These are phyloP conservation scores for Pangasianodon gigas DNA, from an alignment of 2,113 vertebrate genomes.

Conservation along the genomic window DNA sequence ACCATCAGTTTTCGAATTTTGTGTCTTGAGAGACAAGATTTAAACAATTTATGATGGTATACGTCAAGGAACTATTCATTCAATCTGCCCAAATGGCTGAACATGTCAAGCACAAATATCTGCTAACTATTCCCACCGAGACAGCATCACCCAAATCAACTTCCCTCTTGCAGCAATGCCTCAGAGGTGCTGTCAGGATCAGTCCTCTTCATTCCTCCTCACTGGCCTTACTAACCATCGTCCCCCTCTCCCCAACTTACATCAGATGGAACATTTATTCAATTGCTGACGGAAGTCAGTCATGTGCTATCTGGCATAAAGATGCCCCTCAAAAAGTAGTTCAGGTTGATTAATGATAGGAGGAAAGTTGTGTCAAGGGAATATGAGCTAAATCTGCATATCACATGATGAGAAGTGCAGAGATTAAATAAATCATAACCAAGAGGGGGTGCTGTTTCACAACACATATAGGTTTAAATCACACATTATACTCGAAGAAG, in stretches of 20 bases:
- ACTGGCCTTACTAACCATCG: neutral
- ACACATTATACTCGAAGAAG: neutral
- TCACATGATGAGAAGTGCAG: neutral
- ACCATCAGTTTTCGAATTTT: neutral
- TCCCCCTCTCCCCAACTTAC: neutral
- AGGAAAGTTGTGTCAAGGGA: neutral
- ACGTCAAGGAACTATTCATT: neutral
- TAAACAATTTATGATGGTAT: neutral
- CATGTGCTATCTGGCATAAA: neutral
- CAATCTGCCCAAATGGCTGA: neutral
- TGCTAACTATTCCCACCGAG: neutral
- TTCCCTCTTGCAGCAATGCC: neutral
- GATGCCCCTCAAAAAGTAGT: neutral
- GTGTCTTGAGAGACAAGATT: neutral
- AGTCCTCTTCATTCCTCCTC: neutral
- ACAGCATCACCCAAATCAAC: neutral
- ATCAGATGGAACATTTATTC: neutral
- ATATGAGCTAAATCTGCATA: conserved; percentile 1
- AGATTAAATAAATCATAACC: neutral
- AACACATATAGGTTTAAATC: neutral
- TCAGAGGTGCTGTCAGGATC: neutral
- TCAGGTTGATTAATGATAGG: neutral
- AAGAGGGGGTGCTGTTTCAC: conserved; percentile 27
- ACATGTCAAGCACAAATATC: neutral
- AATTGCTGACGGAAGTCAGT: neutral